Percentiles rank a stretch among this genome's conserved stretches.
Conservation (phyloP, 2,113 vertebrate genomes). For the Triplophysa tibetana region DNA sequence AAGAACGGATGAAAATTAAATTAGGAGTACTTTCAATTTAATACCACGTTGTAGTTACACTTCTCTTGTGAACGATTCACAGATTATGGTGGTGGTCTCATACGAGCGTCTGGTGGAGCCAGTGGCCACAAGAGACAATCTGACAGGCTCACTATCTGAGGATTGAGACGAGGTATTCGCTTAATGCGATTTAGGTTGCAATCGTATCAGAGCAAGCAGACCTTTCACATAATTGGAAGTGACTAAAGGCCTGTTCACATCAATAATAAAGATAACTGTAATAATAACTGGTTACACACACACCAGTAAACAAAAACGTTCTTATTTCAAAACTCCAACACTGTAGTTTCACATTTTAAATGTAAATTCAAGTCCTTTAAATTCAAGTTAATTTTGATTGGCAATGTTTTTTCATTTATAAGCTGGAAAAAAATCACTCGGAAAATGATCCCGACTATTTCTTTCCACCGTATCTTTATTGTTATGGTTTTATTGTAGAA, state of each 20-base stretch:
- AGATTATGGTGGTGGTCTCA: constrained; percentile 79
- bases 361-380: too few species aligned
- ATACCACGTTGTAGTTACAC: neutral
- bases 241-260: neutral
- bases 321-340: too few species aligned
- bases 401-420: too few species aligned
- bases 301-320: too few species aligned
- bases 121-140: constrained; percentile 44
- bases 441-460: too few species aligned
- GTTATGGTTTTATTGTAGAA: too few species aligned
- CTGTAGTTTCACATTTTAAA: too few species aligned
- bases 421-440: too few species aligned
- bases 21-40: neutral
- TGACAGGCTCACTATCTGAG: constrained; percentile 44
- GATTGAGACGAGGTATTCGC: constrained; percentile 40
- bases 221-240: neutral
- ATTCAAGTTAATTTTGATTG: too few species aligned
- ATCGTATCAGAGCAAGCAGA: neutral
- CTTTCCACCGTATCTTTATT: too few species aligned
- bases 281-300: too few species aligned
- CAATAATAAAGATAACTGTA: too few species aligned
- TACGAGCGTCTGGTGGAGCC: constrained; percentile 75
- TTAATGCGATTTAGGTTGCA: neutral
- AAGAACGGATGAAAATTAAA: neutral
- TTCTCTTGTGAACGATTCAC: constrained; percentile 1